Conservation (phyloP, 2,888 invertebrate genomes). For the Trypoxylon attenuatum region DNA sequence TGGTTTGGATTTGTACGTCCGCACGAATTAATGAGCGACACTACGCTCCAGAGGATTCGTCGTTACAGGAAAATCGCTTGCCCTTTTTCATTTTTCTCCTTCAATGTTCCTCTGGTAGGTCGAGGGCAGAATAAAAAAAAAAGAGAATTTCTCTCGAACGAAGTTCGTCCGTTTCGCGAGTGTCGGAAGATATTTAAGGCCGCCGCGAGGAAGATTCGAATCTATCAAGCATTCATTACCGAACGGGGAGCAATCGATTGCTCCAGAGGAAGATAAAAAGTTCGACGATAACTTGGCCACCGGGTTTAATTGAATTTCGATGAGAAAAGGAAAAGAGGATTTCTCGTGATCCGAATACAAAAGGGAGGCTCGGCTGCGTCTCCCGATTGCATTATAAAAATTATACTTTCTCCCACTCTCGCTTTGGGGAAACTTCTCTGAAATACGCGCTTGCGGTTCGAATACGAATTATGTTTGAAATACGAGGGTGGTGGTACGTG, state of each 20-base stretch:
- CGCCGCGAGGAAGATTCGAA: not conserved
- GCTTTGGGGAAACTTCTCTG: not conserved
- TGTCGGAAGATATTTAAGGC: not conserved
- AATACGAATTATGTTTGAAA: not conserved
- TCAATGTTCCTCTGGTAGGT: too few relatives aligned
- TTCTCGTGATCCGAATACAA: not conserved
- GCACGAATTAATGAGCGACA: too few relatives aligned
- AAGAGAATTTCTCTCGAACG: too few relatives aligned
- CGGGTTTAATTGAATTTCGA: conserved; percentile 5
- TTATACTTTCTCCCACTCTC: not conserved
- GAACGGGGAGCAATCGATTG: not conserved
- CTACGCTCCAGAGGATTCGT: too few relatives aligned
- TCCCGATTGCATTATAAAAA: not conserved
- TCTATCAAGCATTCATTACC: not conserved
- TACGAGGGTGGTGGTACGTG: not conserved
- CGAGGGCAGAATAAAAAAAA: too few relatives aligned
- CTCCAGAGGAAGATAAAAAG: not conserved
- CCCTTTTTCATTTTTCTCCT: too few relatives aligned
- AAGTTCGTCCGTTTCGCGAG: not conserved
- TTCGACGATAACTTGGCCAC: not conserved
- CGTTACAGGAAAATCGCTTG: too few relatives aligned
- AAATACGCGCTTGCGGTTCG: not conserved
- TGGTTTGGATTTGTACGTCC: too few relatives aligned
- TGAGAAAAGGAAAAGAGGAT: not conserved
- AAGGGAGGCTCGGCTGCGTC: not conserved